Evolutionary conservation across 1,140 invertebrate species (phyloP).

Genomic region (Leptinotarsa defecta): DNA sequence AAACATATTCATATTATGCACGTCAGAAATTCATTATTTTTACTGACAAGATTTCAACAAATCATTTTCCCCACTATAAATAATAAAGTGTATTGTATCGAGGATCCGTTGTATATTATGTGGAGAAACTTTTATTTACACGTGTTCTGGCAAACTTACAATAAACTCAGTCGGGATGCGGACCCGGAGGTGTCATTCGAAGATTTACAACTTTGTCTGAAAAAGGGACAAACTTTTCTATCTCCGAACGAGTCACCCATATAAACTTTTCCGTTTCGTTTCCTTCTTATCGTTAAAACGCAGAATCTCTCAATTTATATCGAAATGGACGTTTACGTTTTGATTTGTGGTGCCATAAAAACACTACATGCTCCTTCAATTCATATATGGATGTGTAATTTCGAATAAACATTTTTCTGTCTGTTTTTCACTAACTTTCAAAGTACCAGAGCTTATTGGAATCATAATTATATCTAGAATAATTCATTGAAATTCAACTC

Average conservation of each 20-base stretch:
- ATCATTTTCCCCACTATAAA: slow-evolving; percentile 12
- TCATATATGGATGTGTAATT: not conserved
- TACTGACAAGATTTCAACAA: not conserved
- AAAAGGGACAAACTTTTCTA: slow-evolving; percentile 38
- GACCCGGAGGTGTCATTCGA: slow-evolving; percentile 38
- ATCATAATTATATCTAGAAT: no score
- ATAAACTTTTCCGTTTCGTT: slow-evolving; percentile 39
- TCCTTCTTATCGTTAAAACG: slow-evolving; percentile 38
- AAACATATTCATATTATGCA: no score
- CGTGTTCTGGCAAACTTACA: slow-evolving; percentile 35
- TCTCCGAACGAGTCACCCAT: slow-evolving; percentile 34
- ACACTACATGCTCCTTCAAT: not conserved
- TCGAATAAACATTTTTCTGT: not conserved
- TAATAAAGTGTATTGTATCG: slow-evolving; percentile 20
- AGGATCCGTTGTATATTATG: slow-evolving; percentile 14
- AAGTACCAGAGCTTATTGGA: no score
- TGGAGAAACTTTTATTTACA: slow-evolving; percentile 34
- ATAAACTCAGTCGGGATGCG: slow-evolving; percentile 31
- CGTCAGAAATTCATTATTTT: no score
- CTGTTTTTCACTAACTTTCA: not conserved
- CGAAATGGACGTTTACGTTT: slow-evolving; percentile 35
- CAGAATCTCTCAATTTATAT: slow-evolving; percentile 36
- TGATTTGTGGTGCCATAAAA: slow-evolving; percentile 19
- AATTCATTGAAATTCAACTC: no score
- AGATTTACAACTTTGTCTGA: slow-evolving; percentile 39